Evolutionary conservation across 2,888 invertebrate species (phyloP).

Genomic region (Dascillus cervinus): DNA sequence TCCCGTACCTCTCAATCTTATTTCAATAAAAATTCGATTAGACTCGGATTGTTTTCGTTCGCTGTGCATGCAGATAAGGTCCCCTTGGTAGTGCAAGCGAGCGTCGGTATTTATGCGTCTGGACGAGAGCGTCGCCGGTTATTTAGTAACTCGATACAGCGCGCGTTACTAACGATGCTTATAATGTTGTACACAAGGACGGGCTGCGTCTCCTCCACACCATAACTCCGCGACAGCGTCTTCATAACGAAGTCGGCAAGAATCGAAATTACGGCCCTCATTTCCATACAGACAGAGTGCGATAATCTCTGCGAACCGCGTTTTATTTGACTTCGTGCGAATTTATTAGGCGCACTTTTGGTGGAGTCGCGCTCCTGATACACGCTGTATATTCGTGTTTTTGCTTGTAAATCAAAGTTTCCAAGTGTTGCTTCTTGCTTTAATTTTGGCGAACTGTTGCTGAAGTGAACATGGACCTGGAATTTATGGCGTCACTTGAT

Average conservation of each 20-base stretch:
- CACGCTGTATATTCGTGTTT: conserved; percentile 13
- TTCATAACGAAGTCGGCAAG: conserved; percentile 8
- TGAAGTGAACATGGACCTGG: conserved; percentile 29
- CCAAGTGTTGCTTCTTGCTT: conserved; percentile 27
- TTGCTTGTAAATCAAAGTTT: conserved; percentile 27
- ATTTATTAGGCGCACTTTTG: conserved; percentile 4
- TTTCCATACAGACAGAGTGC: conserved; percentile 2
- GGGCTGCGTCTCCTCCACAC: conserved; percentile 7
- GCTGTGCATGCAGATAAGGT: conserved; percentile 14
- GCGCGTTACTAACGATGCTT: conserved; percentile 19
- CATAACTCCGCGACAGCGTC: conserved; percentile 1
- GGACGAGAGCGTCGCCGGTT: conserved; percentile 19
- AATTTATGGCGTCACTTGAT: conserved; percentile 28
- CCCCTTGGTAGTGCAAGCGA: conserved; percentile 10
- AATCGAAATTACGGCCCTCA: conserved; percentile 6
- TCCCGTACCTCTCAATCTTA: too few relatives aligned
- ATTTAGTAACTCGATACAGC: conserved; percentile 20
- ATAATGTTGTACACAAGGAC: conserved; percentile 15
- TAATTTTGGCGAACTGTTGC: conserved; percentile 31
- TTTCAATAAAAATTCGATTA: conserved; percentile 14
- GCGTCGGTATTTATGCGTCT: conserved; percentile 19
- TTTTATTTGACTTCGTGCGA: background rate
- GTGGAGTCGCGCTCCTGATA: conserved; percentile 4
- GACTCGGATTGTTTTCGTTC: conserved; percentile 8
- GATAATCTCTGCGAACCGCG: background rate